A percentile compares a stretch with the other conserved stretches of the same genome.
Conservation (phyloP, 2,888 invertebrate species). For the Drosophila emarginata region DNA sequence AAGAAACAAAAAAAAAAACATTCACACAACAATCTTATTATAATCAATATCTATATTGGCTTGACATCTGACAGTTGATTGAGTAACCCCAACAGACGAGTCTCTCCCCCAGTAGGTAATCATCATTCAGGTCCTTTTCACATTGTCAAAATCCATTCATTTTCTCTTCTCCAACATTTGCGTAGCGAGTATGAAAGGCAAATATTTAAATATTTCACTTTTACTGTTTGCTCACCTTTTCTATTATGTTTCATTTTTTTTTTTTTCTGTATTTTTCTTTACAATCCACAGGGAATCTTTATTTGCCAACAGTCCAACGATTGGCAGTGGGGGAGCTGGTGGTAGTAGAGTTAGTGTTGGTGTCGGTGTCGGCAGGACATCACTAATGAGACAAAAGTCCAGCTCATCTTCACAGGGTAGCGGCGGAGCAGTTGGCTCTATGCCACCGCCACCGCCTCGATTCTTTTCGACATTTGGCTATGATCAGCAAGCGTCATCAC, state of each 20-base stretch:
- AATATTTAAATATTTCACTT: constrained; percentile 56
- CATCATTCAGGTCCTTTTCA: not conserved
- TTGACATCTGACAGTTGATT: constrained; percentile 3
- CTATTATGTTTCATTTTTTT: not conserved
- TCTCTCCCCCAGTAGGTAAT: too few species aligned
- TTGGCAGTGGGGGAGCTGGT: constrained; percentile 23
- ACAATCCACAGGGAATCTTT: constrained; percentile 79
- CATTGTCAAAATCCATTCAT: not conserved
- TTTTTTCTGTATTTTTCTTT: too few species aligned
- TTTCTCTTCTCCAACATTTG: constrained; percentile 10
- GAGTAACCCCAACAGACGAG: not conserved
- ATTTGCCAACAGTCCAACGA: constrained; percentile 71
- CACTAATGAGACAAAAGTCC: constrained; percentile 80
- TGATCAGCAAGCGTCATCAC: constrained; percentile 58
- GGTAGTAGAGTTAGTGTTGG: not conserved
- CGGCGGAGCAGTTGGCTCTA: constrained; percentile 52
- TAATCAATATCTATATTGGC: not conserved
- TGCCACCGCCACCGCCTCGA: constrained; percentile 72
- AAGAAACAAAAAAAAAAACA: too few species aligned
- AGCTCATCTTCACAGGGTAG: constrained; percentile 77
- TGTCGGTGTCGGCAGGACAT: constrained; percentile 20
- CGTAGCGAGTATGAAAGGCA: constrained; percentile 42
- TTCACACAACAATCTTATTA: too few species aligned
- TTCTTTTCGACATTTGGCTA: constrained; percentile 83
- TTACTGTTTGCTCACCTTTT: constrained; percentile 24